Conservation (phyloP, 2,797 vertebrate species). For the Botia kubotai region DNA sequence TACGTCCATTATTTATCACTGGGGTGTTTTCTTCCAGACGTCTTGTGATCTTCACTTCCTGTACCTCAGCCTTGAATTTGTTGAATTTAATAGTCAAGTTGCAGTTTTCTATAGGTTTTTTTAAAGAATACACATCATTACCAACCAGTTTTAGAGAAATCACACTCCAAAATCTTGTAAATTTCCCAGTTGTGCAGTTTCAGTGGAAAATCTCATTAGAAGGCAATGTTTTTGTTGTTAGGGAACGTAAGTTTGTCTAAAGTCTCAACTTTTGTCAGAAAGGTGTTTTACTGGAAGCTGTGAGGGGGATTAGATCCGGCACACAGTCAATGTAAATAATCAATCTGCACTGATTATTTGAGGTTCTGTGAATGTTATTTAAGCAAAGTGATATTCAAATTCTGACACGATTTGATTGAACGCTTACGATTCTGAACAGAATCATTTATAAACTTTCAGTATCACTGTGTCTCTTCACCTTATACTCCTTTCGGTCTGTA, state of each 20-base stretch:
- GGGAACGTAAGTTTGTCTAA: not conserved
- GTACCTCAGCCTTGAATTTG: slow-evolving; percentile 20
- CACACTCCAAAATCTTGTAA: not conserved
- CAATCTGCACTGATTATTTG: slow-evolving; percentile 44
- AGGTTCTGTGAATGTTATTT: slow-evolving; percentile 33
- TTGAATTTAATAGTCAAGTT: not conserved
- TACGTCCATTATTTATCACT: slow-evolving; percentile 49
- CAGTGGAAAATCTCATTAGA: not conserved
- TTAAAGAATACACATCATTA: no score
- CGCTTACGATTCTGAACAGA: slow-evolving; percentile 12
- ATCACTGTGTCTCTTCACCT: not conserved
- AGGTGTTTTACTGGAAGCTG: not conserved
- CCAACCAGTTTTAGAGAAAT: no score
- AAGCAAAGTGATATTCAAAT: slow-evolving; percentile 41
- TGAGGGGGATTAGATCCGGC: not conserved
- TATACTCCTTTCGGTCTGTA: no score
- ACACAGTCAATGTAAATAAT: not conserved
- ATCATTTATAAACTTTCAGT: not conserved
- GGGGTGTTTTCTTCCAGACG: slow-evolving; percentile 20
- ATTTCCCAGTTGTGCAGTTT: not conserved
- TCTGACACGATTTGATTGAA: not conserved
- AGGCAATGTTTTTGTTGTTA: not conserved
- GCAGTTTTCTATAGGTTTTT: no score
- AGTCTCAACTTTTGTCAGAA: not conserved
- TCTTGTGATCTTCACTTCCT: slow-evolving; percentile 8